Base-by-base conservation (phyloP, 2,113 vertebrate species). In the Panthera leo region DNA sequence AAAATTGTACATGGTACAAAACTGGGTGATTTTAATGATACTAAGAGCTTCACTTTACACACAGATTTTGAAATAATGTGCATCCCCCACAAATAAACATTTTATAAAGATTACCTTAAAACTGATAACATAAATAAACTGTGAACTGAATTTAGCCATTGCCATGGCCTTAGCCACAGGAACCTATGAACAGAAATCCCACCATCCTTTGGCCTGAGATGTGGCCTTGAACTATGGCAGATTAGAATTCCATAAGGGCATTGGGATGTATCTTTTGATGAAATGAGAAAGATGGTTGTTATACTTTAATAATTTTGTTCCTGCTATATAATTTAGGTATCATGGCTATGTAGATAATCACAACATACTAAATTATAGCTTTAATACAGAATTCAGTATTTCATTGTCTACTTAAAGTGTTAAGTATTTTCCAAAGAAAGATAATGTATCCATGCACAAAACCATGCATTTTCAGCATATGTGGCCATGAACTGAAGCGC, bases 351-450 rank as follows among this genome's bases (percentile, higher is more conserved):
- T n/a, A 58, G 68, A 87, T 21, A 70, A 86, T 80, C 58, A 94
- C 42, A 97, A 15, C 21, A 48, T 63, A 61, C 21, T 36, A 58
- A 91, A 89, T 53, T 80, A 34, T 25, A 96, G 80, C 48, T 87
- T 82, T 92, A 71, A 61, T 45, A 58, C 51, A 11, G 12, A 94
- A 91, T 36, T 39, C n/a, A 85, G 5, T 65, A 55, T 63, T 94
- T 83, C 39, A 78, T 91, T 88, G 91, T 95, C 86, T 82, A 79
- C 55, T 89, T 79, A 90, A 65, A 91, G 11, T 51, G 48, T 73
- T 93, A 85, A 85, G 65, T 80, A 95, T 95, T 93, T 96, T 92
- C 51, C 71, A 45, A 85, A 68, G 82, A 76, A n/a, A 63, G 25
- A 75, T 31, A 84, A 83, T 42, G 12, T 96, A 48, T 53, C 55